A percentile compares a stretch with the other conserved stretches of the same genome.
These are phyloP conservation scores for Coendou prehensilis DNA, from an alignment of 2,797 vertebrate species.

Conservation along the genomic window DNA sequence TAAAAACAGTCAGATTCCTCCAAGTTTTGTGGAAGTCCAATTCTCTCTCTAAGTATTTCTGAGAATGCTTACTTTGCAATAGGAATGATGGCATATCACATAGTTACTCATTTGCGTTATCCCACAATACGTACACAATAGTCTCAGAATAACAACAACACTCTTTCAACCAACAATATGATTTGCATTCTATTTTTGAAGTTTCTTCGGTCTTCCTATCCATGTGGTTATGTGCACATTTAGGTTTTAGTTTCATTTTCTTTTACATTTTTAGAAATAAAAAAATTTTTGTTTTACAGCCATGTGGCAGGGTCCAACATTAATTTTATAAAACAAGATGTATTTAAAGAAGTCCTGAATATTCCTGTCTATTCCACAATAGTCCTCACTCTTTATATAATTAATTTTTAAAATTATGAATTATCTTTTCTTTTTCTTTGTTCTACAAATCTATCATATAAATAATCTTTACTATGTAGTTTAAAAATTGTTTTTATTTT, in stretches of 20 bases:
- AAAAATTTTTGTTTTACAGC: slow-evolving; percentile 48
- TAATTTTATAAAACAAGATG: slow-evolving; percentile 60
- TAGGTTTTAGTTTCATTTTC: slow-evolving; percentile 80
- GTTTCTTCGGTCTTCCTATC: slow-evolving; percentile 48
- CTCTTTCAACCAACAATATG: slow-evolving; percentile 50
- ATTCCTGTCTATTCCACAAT: background rate
- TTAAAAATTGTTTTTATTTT: background rate
- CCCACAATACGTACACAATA: slow-evolving; percentile 10
- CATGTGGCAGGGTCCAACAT: slow-evolving; percentile 39
- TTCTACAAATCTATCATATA: background rate
- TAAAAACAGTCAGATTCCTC: slow-evolving; percentile 41
- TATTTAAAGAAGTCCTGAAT: slow-evolving; percentile 50
- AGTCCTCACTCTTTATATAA: slow-evolving; percentile 39
- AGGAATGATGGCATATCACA: slow-evolving; percentile 64
- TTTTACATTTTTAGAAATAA: slow-evolving; percentile 63
- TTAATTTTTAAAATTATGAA: slow-evolving; percentile 48
- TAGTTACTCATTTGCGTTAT: slow-evolving; percentile 66
- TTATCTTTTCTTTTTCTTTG: slow-evolving; percentile 45
- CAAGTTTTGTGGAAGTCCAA: slow-evolving; percentile 62
- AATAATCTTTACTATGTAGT: background rate
- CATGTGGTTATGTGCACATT: slow-evolving; percentile 66
- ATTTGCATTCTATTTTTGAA: slow-evolving; percentile 78
- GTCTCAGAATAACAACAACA: slow-evolving; percentile 47
- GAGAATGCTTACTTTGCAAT: slow-evolving; percentile 71
- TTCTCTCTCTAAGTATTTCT: slow-evolving; percentile 65